phyloP scores from a whole-genome alignment of 30 jellyfish, hydroid and myxozoan species.

The Mastigias papua region DNA sequence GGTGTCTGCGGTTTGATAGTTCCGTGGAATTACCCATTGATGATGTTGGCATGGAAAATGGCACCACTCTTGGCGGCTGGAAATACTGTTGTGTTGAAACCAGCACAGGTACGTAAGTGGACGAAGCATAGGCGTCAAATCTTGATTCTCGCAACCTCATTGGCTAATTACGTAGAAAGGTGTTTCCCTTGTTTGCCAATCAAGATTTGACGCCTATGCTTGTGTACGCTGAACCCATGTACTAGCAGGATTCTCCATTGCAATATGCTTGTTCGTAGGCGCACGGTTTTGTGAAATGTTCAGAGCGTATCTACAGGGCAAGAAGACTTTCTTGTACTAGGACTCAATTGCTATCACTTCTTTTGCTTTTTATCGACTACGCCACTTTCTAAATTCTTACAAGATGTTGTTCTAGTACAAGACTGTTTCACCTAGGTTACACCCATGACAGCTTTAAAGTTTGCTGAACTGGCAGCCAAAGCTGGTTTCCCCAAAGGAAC shows the following conservation, averaged over 20 bases:
- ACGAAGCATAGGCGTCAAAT: too few species aligned
- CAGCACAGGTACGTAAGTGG: conserved; percentile 86
- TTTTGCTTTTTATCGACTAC: too few species aligned
- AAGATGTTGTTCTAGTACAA: background rate
- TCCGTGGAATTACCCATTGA: conserved; percentile 99
- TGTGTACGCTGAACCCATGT: too few species aligned
- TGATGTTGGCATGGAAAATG: conserved; percentile 99
- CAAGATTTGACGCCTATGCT: too few species aligned
- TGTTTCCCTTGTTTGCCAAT: too few species aligned
- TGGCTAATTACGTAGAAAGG: too few species aligned
- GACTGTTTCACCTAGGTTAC: conserved; percentile 74
- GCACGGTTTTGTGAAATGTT: background rate
- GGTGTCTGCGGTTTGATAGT: conserved; percentile 99
- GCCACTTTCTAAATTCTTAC: background rate
- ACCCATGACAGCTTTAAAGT: conserved; percentile 97
- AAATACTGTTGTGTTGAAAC: conserved; percentile 95
- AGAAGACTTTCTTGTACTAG: too few species aligned
- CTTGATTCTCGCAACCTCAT: too few species aligned
- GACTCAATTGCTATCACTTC: too few species aligned
- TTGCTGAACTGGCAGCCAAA: conserved; percentile 95
- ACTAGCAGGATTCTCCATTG: too few species aligned
- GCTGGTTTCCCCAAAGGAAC: conserved; percentile 99
- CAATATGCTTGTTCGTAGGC: too few species aligned
- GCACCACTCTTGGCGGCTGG: conserved; percentile 99
- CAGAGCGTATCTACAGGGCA: background rate